Conservation (phyloP, 2,113 vertebrate genomes). For the Struthidea cinerea region DNA sequence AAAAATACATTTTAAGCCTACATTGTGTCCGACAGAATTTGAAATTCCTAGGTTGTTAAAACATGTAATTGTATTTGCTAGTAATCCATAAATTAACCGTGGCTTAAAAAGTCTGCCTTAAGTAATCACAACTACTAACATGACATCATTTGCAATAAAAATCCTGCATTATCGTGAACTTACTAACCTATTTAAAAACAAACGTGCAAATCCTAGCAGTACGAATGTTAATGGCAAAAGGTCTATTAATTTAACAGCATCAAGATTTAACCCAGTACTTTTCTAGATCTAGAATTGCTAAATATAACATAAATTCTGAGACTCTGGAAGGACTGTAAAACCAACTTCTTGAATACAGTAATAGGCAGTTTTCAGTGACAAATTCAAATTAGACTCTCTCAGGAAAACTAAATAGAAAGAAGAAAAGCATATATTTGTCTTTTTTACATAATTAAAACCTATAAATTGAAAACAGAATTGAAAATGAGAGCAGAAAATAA, state of each 20-base stretch:
- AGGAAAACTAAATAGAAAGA: neutral
- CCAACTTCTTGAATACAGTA: neutral
- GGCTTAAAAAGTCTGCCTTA: neutral
- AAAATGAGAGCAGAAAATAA: conserved; percentile 7
- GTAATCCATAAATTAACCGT: neutral
- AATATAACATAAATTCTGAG: neutral
- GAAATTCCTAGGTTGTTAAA: neutral
- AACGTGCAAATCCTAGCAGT: neutral
- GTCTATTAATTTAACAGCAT: neutral
- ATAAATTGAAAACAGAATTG: neutral
- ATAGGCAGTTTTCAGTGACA: neutral
- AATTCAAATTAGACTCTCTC: neutral
- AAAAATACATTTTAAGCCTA: neutral
- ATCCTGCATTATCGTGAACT: neutral
- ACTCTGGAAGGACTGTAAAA: neutral
- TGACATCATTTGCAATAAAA: conserved; percentile 2
- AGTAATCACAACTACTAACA: neutral
- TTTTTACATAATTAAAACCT: neutral
- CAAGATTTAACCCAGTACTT: neutral
- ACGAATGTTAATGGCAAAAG: neutral
- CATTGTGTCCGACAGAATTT: neutral
- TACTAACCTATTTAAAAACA: neutral
- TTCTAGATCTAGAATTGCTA: neutral
- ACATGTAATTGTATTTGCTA: neutral
- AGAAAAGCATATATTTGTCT: neutral